A percentile compares a stretch with the other conserved stretches of the same genome.
Evolutionary conservation across 2,797 vertebrate genomes (phyloP).

Genomic region (Silurus aristotelis): DNA sequence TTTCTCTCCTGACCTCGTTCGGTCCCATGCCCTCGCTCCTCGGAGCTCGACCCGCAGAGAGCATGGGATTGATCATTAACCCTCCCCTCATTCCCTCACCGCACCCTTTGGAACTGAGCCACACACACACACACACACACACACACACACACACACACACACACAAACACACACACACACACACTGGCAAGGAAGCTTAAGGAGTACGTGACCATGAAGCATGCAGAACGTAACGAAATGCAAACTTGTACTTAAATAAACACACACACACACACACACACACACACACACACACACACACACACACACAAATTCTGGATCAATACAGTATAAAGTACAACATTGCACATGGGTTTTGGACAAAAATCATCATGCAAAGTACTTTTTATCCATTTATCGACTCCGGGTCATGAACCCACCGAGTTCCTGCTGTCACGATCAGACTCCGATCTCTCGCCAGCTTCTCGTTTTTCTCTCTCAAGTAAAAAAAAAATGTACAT

Average conservation of each 20-base stretch:
- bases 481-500: not conserved
- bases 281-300: conserved; percentile 25
- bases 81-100: conserved; percentile 66
- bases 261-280: conserved; percentile 29
- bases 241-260: not conserved
- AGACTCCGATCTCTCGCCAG: not conserved
- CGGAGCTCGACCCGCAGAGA: conserved; percentile 60
- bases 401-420: not conserved
- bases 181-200: conserved; percentile 68
- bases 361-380: no score
- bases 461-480: not conserved
- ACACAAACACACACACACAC: conserved; percentile 46
- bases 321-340: not conserved
- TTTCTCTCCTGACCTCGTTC: conserved; percentile 44
- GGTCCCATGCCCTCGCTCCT: conserved; percentile 63
- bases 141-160: conserved; percentile 29
- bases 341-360: not conserved
- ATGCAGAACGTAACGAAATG: not conserved
- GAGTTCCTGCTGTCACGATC: not conserved
- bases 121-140: conserved; percentile 60
- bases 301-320: not conserved
- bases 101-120: conserved; percentile 68
- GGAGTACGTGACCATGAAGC: conserved; percentile 68
- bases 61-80: conserved; percentile 80
- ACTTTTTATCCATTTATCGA: not conserved